Percentiles rank a stretch among this genome's conserved stretches.
These are phyloP conservation scores for Phyllostomus discolor DNA, from an alignment of 2,113 vertebrate species.

Conservation along the genomic window DNA sequence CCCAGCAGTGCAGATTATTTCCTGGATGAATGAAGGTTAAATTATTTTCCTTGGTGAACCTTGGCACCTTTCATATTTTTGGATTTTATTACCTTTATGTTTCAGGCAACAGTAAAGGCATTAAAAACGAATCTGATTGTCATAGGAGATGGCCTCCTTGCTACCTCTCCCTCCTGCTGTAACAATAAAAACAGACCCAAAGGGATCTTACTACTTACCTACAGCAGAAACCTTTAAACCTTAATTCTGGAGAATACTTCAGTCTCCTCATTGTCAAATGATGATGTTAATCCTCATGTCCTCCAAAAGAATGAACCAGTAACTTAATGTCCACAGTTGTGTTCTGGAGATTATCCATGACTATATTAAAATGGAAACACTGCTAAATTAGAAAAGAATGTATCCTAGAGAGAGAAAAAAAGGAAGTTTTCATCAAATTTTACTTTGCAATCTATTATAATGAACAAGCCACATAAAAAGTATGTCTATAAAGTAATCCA, in stretches of 20 bases:
- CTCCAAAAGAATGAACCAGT: slow-evolving; percentile 1
- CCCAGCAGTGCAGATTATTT: slow-evolving; percentile 18
- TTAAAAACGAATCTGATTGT: neutral
- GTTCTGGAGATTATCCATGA: slow-evolving; percentile 33
- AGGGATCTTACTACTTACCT: neutral
- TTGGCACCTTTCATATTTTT: neutral
- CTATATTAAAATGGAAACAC: slow-evolving; percentile 22
- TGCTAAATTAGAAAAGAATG: slow-evolving; percentile 52
- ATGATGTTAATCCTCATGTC: neutral
- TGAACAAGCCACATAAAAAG: neutral
- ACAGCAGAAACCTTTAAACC: neutral
- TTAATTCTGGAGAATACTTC: neutral
- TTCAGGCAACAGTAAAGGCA: slow-evolving; percentile 5
- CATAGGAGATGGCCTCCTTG: neutral
- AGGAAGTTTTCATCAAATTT: slow-evolving; percentile 25
- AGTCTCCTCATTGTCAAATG: neutral
- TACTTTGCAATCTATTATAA: slow-evolving; percentile 10
- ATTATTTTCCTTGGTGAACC: neutral
- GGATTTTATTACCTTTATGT: slow-evolving; percentile 19
- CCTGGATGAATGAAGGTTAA: neutral
- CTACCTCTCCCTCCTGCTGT: neutral
- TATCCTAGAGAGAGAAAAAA: slow-evolving; percentile 2
- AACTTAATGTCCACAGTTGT: neutral
- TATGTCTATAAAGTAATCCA: slow-evolving; percentile 34
- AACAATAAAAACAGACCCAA: neutral